Percentiles rank a stretch among this genome's conserved stretches.
phyloP scores from a whole-genome alignment of 2,888 invertebrate species.

The Homarus gammarus region DNA sequence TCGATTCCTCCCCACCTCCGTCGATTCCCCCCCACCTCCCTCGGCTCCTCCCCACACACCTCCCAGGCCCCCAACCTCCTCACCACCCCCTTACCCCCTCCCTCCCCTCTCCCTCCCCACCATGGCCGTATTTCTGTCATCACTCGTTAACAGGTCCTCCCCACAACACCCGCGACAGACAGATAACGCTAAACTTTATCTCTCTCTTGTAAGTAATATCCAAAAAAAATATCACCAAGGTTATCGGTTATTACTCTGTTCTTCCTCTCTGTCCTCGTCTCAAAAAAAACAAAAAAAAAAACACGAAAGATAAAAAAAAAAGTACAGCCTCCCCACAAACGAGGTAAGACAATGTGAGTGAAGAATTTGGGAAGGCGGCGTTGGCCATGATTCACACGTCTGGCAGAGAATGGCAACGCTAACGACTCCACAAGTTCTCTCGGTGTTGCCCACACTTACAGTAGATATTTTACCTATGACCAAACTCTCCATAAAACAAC shows the following conservation, averaged over 20 bases:
- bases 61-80: background rate
- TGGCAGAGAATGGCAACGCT: constrained; percentile 31
- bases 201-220: background rate
- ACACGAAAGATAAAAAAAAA: too few species aligned
- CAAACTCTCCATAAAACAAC: too few species aligned
- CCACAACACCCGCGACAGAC: background rate
- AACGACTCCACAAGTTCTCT: constrained; percentile 30
- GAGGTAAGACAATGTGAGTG: constrained; percentile 7
- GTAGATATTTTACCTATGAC: too few species aligned
- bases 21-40: too few species aligned
- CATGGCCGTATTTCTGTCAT: background rate
- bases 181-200: background rate
- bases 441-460: background rate
- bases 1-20: too few species aligned
- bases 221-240: background rate
- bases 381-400: constrained; percentile 28
- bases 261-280: background rate
- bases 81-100: background rate
- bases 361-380: constrained; percentile 13
- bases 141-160: background rate
- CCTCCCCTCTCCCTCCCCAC: background rate
- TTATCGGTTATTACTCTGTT: background rate
- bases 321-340: background rate
- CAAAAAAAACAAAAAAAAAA: background rate
- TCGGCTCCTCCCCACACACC: background rate